phyloP scores from a whole-genome alignment of 2,888 invertebrate species.

The Aspidiotus destructor region DNA sequence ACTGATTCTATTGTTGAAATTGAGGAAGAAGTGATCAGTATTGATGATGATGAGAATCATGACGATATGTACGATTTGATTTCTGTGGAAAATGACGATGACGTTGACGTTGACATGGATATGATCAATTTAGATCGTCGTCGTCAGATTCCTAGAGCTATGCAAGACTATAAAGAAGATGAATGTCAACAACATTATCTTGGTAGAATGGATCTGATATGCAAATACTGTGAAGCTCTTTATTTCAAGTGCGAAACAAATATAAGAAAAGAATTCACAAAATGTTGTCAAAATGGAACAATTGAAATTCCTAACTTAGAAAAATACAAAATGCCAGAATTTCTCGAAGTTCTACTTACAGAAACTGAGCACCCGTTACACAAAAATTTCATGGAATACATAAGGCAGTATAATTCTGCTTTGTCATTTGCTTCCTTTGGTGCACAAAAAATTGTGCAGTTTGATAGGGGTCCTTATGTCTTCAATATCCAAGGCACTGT shows the following conservation, averaged over 20 bases:
- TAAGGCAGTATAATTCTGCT: slow-evolving; percentile 8
- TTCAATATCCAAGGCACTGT: slow-evolving; percentile 8
- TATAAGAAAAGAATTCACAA: neutral
- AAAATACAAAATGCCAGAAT: neutral
- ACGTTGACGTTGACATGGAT: too few species aligned
- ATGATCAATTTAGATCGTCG: too few species aligned
- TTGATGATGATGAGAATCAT: too few species aligned
- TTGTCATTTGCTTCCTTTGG: slow-evolving; percentile 8
- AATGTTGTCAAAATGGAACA: neutral
- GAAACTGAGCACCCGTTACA: neutral
- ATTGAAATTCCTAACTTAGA: neutral
- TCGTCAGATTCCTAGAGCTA: too few species aligned
- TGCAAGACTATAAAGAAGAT: neutral
- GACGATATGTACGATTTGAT: too few species aligned
- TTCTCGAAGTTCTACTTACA: neutral
- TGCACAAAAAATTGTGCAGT: neutral
- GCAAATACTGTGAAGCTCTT: neutral
- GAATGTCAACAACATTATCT: neutral
- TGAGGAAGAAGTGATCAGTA: too few species aligned
- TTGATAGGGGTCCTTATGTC: neutral
- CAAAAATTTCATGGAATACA: neutral
- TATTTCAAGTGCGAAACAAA: neutral
- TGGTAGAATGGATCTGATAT: neutral
- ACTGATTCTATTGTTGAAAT: too few species aligned
- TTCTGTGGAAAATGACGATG: too few species aligned